Base-by-base conservation (phyloP, 2,797 vertebrate species). In the Gymnocypris eckloni region DNA sequence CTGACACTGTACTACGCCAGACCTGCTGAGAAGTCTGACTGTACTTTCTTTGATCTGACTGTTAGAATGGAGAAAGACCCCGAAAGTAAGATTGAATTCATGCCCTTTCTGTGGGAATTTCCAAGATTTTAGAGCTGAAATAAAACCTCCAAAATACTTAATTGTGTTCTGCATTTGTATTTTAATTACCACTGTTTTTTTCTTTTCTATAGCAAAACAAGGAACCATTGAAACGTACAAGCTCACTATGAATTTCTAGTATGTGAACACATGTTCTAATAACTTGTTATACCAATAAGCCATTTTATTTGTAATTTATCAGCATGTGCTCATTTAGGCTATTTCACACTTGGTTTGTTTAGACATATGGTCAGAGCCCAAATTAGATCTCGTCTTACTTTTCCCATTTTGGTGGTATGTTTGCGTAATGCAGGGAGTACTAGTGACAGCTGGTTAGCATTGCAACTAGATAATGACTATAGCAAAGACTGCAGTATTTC, bases 1-100 rank as follows among this genome's bases (percentile, higher is more conserved):
- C 92, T 97, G 86, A 97, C 96, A 0, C 2, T 96, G 83, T 98
- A 97, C 91, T 95, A 97, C 0, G 95, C 96, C 87, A 90, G 94
- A 37, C 86, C 93, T n/a, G 93, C 90, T 0, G 92, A 94, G 1
- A 90, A 85, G 64, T 92, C 89, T 2, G 92, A 95, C 3, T 98
- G 97, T 86, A 89, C 93, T 82, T 95, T 72, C 0, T 98, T 97
- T 3, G 33, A 94, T 52, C 64, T 98, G 61, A 43, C 0, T 0
- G 94, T 97, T 69, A 0, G 79, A 1, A 90, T 97, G 89, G 92
- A 90, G 67, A 86, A 50, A 56, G 61, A 87, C n/a, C 0, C 0
- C 18, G 0, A 37, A 2, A 7, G 87, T 87, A 81, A 39, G 28
- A 28, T 28, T 28, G 28, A 28, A 2, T 50, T 50, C 1, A 10